Evolutionary conservation across 37 sponge, comb jelly and placozoan species (phyloP).

Genomic region (Agelas oroides): DNA sequence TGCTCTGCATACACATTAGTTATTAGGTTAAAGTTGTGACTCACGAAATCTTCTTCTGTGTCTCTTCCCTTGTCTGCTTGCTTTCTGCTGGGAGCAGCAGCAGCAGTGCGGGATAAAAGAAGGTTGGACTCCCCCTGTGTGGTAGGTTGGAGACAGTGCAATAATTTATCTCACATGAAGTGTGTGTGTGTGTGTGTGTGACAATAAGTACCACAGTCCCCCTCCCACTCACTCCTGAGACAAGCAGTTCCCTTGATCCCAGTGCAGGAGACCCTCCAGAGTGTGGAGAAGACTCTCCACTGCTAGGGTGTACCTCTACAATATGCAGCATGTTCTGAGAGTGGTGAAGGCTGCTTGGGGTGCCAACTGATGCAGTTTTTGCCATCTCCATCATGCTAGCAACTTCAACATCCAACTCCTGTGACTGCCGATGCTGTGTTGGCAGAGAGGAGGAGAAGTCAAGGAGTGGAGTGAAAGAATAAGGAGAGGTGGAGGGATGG

Average conservation of each 20-base stretch:
- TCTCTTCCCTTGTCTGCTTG: background rate
- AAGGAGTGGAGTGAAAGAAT: background rate
- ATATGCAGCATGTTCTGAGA: background rate
- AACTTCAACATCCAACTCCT: conserved; percentile 72
- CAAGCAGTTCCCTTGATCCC: background rate
- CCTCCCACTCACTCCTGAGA: background rate
- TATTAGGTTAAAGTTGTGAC: too few relatives aligned
- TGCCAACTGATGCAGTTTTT: conserved; percentile 33
- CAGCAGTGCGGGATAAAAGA: background rate
- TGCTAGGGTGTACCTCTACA: background rate
- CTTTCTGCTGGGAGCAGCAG: background rate
- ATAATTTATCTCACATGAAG: too few relatives aligned
- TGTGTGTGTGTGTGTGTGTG: conserved; percentile 14
- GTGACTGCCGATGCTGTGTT: conserved; percentile 37
- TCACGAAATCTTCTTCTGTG: background rate
- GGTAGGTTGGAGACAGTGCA: background rate
- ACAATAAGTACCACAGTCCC: background rate
- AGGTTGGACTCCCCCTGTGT: background rate
- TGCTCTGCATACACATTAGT: too few relatives aligned
- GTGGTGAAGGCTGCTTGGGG: background rate
- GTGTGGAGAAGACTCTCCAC: background rate
- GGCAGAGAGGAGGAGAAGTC: background rate
- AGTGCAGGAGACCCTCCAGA: background rate
- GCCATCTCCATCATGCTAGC: conserved; percentile 82
- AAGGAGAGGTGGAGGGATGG: too few relatives aligned